These are phyloP conservation scores for Phrixothrix hirtus DNA, from an alignment of 2,888 invertebrate species.

Conservation along the genomic window DNA sequence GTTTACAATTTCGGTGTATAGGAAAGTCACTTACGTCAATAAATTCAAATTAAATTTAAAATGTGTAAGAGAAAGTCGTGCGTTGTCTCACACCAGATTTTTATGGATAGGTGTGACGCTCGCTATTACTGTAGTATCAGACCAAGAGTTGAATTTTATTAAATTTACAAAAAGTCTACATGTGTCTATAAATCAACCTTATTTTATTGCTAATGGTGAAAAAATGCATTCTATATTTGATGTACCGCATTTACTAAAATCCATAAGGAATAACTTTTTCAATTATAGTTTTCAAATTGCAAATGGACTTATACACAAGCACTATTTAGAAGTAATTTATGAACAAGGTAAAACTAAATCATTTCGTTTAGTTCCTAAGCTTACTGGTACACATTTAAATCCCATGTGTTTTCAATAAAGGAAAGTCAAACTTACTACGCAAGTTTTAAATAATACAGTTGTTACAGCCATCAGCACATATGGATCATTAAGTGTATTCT, in stretches of 20 bases:
- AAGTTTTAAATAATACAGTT: not conserved
- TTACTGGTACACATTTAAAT: not conserved
- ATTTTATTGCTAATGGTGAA: not conserved
- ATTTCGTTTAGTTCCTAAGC: conserved; percentile 1
- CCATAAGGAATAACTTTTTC: conserved; percentile 1
- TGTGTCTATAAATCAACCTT: not conserved
- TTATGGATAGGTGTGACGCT: too few relatives aligned
- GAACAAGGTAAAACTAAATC: not conserved
- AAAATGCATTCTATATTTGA: not conserved
- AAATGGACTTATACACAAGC: not conserved
- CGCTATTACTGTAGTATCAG: not conserved
- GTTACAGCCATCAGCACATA: not conserved
- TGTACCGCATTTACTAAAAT: conserved; percentile 2
- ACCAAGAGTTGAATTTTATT: not conserved
- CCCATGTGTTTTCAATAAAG: not conserved
- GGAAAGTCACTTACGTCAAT: too few relatives aligned
- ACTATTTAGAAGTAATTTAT: not conserved
- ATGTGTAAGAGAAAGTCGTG: too few relatives aligned
- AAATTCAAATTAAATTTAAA: too few relatives aligned
- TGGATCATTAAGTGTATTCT: not conserved
- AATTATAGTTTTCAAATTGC: not conserved
- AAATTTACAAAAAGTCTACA: not conserved
- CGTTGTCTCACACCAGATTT: too few relatives aligned
- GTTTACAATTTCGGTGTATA: too few relatives aligned
- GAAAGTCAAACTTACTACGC: not conserved